A percentile compares a stretch with the other conserved stretches of the same genome.
These are phyloP conservation scores for Adela reaumurella DNA, from an alignment of 2,888 invertebrate species.

Conservation along the genomic window DNA sequence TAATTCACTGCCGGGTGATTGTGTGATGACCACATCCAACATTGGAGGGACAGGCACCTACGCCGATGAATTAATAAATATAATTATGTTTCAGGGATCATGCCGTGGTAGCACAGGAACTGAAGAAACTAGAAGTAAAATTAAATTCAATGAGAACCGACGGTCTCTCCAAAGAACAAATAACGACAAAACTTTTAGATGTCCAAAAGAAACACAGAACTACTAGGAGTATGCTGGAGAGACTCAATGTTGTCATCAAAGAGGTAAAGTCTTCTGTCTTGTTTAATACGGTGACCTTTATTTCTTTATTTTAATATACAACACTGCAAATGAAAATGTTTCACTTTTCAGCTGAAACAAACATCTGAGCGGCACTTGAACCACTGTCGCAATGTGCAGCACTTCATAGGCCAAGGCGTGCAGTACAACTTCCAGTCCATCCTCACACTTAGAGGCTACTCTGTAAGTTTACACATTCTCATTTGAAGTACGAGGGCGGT, in stretches of 20 bases:
- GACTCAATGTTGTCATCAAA: conserved; percentile 14
- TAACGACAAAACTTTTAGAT: conserved; percentile 24
- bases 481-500: no score
- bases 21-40: no score
- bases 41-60: no score
- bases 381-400: conserved; percentile 35
- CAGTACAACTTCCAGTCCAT: conserved; percentile 52
- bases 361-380: conserved; percentile 33
- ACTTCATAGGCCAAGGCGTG: conserved; percentile 37
- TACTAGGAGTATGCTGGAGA: conserved; percentile 21
- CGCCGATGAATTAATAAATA: no score
- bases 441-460: conserved; percentile 53
- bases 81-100: conserved; percentile 29
- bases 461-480: conserved; percentile 28
- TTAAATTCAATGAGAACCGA: conserved; percentile 34
- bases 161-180: conserved; percentile 31
- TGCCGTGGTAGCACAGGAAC: conserved; percentile 31
- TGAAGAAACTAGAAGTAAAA: conserved; percentile 36
- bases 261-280: neutral
- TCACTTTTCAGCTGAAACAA: conserved; percentile 29
- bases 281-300: no score
- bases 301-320: no score
- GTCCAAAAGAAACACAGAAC: conserved; percentile 25
- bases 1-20: no score
- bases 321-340: no score